Evolutionary conservation across 1,140 invertebrate species (phyloP), one percentile per base, ranked within the genome.

Genomic region (Chrysopa pallens): DNA sequence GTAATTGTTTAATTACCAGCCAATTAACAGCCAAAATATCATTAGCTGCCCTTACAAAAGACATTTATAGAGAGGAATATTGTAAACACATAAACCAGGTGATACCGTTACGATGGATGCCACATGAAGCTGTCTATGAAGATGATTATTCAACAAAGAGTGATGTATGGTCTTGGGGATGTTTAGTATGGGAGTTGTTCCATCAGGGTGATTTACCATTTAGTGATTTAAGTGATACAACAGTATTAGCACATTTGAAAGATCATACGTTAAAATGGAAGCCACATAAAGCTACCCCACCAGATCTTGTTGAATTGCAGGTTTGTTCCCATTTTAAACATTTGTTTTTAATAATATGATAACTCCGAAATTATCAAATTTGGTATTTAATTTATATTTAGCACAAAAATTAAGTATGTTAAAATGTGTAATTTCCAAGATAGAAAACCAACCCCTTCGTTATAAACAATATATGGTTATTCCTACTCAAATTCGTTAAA

Each of bases 91-190:
- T 75, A 29, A 84, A 86, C 53, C 76, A 82, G 58, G 76, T 85
- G 31, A 68, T 89, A 15, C 84, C 86, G 1, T 57, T 90, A 8
- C 69, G 90, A 46, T 94, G 90, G 90, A 55, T 93, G 53, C 81
- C 90, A 0, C 74, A 78, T 13, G 91, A 96, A 61, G 86, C 84
- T 1, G 79, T 89, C 1, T 70, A 84, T 46, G 87, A 93, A 61
- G 86, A 90, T 48, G 87, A 91, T 48, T 93, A 84, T 57, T 91
- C 89, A 1, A 86, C 83, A 5, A 90, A 94, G 57, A 92, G 87
- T 57, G 92, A 96, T 60, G 84, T 94, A 0, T 97, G 89, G 67
- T 82, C 88, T 45, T 95, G 81, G 57, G 88, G 81, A 0, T 84
- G 84, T 11, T 67, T 93, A 1, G 73, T 89, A 17, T 95, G 88